These are phyloP conservation scores for Lutjanus erythropterus DNA, from an alignment of 2,113 vertebrate genomes.

Conservation along the genomic window DNA sequence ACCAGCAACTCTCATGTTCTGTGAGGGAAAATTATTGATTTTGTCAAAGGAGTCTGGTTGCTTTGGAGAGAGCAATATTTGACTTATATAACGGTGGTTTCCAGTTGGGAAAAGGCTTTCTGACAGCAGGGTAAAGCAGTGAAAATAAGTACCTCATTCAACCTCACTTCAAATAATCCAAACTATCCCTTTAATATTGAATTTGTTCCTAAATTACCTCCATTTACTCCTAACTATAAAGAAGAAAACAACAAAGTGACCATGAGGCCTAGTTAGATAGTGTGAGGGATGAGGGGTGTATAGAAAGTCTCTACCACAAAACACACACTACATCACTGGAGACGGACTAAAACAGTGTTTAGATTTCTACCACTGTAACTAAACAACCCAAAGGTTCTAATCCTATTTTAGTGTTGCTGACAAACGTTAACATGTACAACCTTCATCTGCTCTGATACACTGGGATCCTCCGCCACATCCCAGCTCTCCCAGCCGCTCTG, in stretches of 20 bases:
- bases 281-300: not conserved
- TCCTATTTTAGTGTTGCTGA: not conserved
- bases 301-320: not conserved
- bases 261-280: not conserved
- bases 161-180: too few species aligned
- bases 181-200: too few species aligned
- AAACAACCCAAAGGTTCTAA: conserved; percentile 11
- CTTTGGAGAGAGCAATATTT: too few species aligned
- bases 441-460: conserved; percentile 59
- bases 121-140: too few species aligned
- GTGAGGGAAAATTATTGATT: too few species aligned
- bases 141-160: too few species aligned
- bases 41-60: too few species aligned
- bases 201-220: not conserved
- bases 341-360: not conserved
- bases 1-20: too few species aligned
- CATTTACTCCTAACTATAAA: too few species aligned
- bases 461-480: conserved; percentile 51
- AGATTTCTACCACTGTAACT: conserved; percentile 11
- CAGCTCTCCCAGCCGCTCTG: conserved; percentile 65
- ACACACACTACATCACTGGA: not conserved
- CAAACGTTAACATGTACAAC: conserved; percentile 32
- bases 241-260: not conserved
- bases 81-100: too few species aligned
- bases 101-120: too few species aligned